A percentile compares a stretch with the other conserved stretches of the same genome.
These are phyloP conservation scores for Enteromius mattozi DNA, from an alignment of 2,797 vertebrate genomes.

Conservation along the genomic window DNA sequence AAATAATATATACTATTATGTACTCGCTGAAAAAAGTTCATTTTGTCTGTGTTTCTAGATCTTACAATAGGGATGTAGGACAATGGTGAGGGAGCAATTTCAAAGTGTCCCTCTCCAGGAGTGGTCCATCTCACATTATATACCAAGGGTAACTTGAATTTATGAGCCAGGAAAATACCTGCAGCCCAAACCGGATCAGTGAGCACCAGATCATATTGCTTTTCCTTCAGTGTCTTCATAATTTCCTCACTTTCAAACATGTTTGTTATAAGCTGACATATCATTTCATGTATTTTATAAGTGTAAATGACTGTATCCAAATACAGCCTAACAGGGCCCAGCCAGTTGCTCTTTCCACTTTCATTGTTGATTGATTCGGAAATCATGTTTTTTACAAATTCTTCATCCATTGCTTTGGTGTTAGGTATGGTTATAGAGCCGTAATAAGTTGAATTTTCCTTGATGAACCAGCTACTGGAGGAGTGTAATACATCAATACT, in stretches of 20 bases:
- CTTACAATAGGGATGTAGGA: slow-evolving; percentile 39
- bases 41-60: slow-evolving; percentile 39
- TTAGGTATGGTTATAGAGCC: slow-evolving; percentile 37
- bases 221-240: slow-evolving; percentile 61
- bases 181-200: slow-evolving; percentile 70
- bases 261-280: background rate
- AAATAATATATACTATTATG: slow-evolving; percentile 27
- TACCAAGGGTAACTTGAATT: slow-evolving; percentile 68
- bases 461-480: slow-evolving; percentile 50
- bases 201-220: slow-evolving; percentile 69
- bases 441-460: slow-evolving; percentile 44
- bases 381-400: background rate
- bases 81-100: slow-evolving; percentile 25
- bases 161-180: slow-evolving; percentile 70
- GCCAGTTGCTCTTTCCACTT: slow-evolving; percentile 41
- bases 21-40: slow-evolving; percentile 36
- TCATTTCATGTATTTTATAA: no score
- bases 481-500: slow-evolving; percentile 37
- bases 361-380: slow-evolving; percentile 43
- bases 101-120: slow-evolving; percentile 42
- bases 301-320: slow-evolving; percentile 57
- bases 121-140: slow-evolving; percentile 53
- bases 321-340: slow-evolving; percentile 56
- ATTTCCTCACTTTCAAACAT: slow-evolving; percentile 66
- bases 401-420: slow-evolving; percentile 34